Evolutionary conservation across 2,113 vertebrate genomes (phyloP), one percentile per base, ranked within the genome.

Genomic region (Ceratotherium simum): DNA sequence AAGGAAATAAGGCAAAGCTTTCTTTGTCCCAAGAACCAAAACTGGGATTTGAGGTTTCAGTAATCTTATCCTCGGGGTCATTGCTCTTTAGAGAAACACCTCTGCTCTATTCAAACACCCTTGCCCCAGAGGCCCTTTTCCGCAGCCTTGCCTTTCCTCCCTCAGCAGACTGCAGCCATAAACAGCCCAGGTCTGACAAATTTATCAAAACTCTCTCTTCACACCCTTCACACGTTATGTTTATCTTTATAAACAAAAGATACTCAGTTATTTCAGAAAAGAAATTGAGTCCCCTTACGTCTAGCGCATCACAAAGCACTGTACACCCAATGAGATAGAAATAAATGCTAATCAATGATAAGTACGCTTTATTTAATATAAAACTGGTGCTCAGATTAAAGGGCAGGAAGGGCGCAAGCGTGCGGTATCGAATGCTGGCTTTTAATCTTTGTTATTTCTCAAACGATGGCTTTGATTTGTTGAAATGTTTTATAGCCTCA

Each of bases 391-490:
- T 79, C 62, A 67, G 21, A 83, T 21, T 39, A 89, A 72, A 92
- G 84, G 60, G 39, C 65, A 88, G 78, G 62, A 92, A 85, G 27
- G 82, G 60, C 3, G 23, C 39, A n/a, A 36, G 76, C 27, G 36
- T 67, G 46, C 5, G 5, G 16, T 56, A 54, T n/a, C 29, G 69
- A 23, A 17, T 4, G 25, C 64, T 87, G 65, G 69, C 56, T 96
- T 92, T 75, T 95, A 36, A 93, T 90, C 69, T 91, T 91, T 73
- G 46, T 91, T 91, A 65, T 83, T 92, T 92, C 75, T 94, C 73
- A 95, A 76, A 27, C 20, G 80, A 90, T 58, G 65, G 65, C 64
- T 86, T 85, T 96, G 95, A 97, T 95, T 92, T 92, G 90, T 87
- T 90, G 89, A 62, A 69, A 93, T 93, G 78, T 91, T 97, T 90